phyloP scores from a whole-genome alignment of 1,140 invertebrate species.

The Piezodorus guildinii region DNA sequence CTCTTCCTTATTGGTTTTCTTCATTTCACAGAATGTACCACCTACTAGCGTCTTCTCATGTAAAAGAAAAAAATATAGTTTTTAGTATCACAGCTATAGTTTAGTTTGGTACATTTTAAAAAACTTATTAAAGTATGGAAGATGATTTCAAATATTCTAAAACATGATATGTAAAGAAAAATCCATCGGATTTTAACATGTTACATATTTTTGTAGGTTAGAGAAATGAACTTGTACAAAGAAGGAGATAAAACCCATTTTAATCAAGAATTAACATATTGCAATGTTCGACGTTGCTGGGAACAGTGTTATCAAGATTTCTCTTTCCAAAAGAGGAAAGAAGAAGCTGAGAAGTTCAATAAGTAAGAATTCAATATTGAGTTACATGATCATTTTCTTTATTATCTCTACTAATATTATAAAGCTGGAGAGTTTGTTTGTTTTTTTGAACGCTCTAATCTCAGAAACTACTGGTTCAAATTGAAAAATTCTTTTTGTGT shows the following conservation, averaged over 20 bases:
- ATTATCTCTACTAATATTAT: too few species aligned
- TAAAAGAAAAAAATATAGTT: too few species aligned
- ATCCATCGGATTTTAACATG: background rate
- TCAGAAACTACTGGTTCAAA: too few species aligned
- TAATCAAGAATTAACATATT: slow-evolving; percentile 59
- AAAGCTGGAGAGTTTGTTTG: too few species aligned
- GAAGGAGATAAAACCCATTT: slow-evolving; percentile 71
- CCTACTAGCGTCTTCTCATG: too few species aligned
- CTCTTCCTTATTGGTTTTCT: too few species aligned
- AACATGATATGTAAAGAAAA: background rate
- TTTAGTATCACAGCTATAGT: too few species aligned
- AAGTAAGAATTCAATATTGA: slow-evolving; percentile 37
- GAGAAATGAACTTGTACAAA: slow-evolving; percentile 66
- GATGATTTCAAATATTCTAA: background rate
- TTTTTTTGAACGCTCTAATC: too few species aligned
- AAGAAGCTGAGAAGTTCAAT: slow-evolving; percentile 58
- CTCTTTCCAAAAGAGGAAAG: slow-evolving; percentile 49
- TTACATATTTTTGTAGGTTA: slow-evolving; percentile 36
- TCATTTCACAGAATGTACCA: too few species aligned
- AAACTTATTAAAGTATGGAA: background rate
- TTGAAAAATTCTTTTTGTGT: too few species aligned
- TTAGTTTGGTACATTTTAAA: too few species aligned
- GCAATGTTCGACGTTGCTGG: slow-evolving; percentile 70
- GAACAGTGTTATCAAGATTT: slow-evolving; percentile 61
- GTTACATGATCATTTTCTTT: too few species aligned